Evolutionary conservation across 2,888 invertebrate genomes (phyloP).

Genomic region (Caenorhabditis japonica): DNA sequence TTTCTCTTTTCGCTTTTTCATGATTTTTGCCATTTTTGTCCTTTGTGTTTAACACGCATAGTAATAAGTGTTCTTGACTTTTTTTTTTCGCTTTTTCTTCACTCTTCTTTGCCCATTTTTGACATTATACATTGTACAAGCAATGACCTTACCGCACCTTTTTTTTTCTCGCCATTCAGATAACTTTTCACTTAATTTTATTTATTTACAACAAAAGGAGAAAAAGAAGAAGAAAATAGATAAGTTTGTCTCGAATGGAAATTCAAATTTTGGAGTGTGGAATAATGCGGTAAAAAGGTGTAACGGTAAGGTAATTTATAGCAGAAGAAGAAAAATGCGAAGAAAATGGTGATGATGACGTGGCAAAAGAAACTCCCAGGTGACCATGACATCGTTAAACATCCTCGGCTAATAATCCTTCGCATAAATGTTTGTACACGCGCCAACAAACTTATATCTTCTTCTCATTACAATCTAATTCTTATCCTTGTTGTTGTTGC

Average conservation of each 20-base stretch:
- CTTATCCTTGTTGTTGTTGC: too few relatives aligned
- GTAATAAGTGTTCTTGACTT: conserved; percentile 51
- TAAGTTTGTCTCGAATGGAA: conserved; percentile 18
- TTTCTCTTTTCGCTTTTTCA: background rate
- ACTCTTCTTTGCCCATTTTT: too few relatives aligned
- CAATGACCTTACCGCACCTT: conserved; percentile 49
- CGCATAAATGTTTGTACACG: too few relatives aligned
- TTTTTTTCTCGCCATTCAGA: conserved; percentile 18
- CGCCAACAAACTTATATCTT: too few relatives aligned
- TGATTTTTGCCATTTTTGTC: conserved; percentile 3
- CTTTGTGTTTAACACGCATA: conserved; percentile 32
- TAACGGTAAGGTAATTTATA: too few relatives aligned
- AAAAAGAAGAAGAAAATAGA: too few relatives aligned
- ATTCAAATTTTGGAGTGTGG: conserved; percentile 7
- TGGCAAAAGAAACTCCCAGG: conserved; percentile 27
- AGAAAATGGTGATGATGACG: conserved; percentile 5
- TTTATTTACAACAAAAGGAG: conserved; percentile 42
- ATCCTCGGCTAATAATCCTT: conserved; percentile 25
- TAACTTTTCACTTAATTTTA: conserved; percentile 45
- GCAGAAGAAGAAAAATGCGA: too few relatives aligned
- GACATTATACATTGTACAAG: conserved; percentile 20
- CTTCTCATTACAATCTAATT: too few relatives aligned
- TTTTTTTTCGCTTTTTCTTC: background rate
- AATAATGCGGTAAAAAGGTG: too few relatives aligned
- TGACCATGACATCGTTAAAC: conserved; percentile 39